phyloP scores from a whole-genome alignment of 2,797 vertebrate genomes.

The Cossypha heuglini region DNA sequence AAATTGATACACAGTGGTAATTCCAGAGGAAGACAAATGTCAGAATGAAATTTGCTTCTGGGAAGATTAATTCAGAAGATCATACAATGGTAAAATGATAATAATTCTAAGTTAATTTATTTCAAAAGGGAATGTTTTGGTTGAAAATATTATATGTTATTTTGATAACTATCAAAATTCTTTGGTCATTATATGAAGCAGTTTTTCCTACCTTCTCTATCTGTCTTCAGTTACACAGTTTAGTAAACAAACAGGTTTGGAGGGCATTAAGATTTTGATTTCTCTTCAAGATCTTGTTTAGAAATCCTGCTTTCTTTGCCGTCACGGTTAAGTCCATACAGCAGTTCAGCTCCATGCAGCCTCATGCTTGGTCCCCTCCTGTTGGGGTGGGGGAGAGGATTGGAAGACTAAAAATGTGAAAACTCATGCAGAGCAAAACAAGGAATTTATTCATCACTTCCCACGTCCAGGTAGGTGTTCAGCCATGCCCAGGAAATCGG shows the following conservation, averaged over 20 bases:
- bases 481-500: background rate
- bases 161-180: background rate
- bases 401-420: background rate
- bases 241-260: background rate
- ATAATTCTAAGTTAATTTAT: background rate
- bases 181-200: background rate
- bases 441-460: background rate
- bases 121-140: background rate
- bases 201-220: background rate
- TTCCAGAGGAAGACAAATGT: background rate
- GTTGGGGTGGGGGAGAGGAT: background rate
- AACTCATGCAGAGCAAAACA: background rate
- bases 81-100: background rate
- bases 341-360: background rate
- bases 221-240: background rate
- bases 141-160: background rate
- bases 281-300: background rate
- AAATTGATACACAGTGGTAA: background rate
- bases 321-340: accelerated
- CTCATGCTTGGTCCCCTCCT: accelerated
- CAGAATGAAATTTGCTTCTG: background rate
- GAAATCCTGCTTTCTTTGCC: background rate
- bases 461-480: background rate
- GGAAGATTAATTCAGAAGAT: background rate
- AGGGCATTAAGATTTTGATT: background rate